These are phyloP conservation scores for Drosophila algonquin DNA, from an alignment of 2,888 invertebrate species.

Conservation along the genomic window DNA sequence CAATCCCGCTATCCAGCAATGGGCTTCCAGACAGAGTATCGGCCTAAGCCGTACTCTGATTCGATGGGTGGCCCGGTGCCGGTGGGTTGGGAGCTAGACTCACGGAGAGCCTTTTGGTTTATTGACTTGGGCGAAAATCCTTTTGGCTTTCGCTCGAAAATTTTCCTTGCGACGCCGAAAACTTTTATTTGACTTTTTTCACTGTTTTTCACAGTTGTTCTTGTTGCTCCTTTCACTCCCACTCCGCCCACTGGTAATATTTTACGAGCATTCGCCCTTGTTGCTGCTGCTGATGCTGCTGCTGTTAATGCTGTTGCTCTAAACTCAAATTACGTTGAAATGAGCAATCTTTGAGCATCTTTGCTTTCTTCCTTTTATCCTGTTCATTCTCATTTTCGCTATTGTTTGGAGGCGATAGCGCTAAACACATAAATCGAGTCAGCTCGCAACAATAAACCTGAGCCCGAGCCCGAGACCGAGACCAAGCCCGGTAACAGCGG, in stretches of 20 bases:
- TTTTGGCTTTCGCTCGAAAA: slow-evolving; percentile 42
- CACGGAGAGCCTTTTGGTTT: slow-evolving; percentile 39
- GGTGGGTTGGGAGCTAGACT: too few species aligned
- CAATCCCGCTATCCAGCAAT: too few species aligned
- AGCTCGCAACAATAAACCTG: not conserved
- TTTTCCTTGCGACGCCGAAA: slow-evolving; percentile 19
- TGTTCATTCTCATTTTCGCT: not conserved
- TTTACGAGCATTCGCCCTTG: slow-evolving; percentile 38
- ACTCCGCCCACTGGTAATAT: slow-evolving; percentile 22
- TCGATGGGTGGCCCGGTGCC: too few species aligned
- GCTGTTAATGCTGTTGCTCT: slow-evolving; percentile 7
- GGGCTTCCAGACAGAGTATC: too few species aligned
- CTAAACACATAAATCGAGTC: slow-evolving; percentile 63
- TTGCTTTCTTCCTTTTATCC: not conserved
- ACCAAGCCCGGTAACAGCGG: not conserved
- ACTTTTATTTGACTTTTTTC: slow-evolving; percentile 61
- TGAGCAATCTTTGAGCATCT: slow-evolving; percentile 41
- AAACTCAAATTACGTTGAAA: slow-evolving; percentile 56
- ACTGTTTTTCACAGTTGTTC: not conserved
- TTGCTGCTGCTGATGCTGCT: slow-evolving; percentile 9
- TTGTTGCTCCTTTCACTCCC: not conserved
- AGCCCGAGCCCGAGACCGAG: too few species aligned
- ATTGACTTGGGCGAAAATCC: slow-evolving; percentile 51
- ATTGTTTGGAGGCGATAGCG: slow-evolving; percentile 15
- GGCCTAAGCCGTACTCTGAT: too few species aligned